Conservation (phyloP, 2,113 vertebrate species). For the Elanus axillaris region DNA sequence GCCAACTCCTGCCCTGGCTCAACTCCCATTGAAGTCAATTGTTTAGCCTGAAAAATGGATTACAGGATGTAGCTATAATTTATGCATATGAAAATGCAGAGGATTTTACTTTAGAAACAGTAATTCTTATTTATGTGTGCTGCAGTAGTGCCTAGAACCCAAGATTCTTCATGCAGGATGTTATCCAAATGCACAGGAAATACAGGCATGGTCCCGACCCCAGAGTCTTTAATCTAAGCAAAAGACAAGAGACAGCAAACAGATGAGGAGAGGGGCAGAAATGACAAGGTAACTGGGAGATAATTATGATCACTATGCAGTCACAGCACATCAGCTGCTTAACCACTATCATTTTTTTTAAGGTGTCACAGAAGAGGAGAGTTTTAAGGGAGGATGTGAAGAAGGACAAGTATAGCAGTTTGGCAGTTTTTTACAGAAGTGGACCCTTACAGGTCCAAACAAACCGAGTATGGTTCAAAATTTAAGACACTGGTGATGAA, state of each 20-base stretch:
- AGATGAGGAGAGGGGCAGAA: constrained; percentile 60
- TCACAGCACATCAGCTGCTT: constrained; percentile 59
- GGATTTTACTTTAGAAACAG: not conserved
- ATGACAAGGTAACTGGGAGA: constrained; percentile 55
- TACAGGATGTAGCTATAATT: constrained; percentile 46
- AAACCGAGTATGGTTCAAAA: not conserved
- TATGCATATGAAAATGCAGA: not conserved
- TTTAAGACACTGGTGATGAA: not conserved
- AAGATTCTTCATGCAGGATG: not conserved
- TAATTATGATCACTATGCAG: constrained; percentile 58
- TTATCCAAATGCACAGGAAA: not conserved
- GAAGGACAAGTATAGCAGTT: not conserved
- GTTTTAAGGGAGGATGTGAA: constrained; percentile 44
- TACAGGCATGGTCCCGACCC: not conserved
- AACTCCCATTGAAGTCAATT: constrained; percentile 30
- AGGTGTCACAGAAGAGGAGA: constrained; percentile 42
- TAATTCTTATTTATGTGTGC: constrained; percentile 20
- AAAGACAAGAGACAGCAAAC: constrained; percentile 45
- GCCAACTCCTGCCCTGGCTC: constrained; percentile 15
- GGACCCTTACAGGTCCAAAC: not conserved
- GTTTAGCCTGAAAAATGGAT: constrained; percentile 44
- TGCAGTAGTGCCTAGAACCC: not conserved
- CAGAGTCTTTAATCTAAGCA: constrained; percentile 19
- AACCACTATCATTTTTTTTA: constrained; percentile 46
- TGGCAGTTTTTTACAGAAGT: not conserved